These are phyloP conservation scores for Epizoanthus stellaris DNA, from an alignment of 92 coral and sea anemone genomes.

Conservation along the genomic window DNA sequence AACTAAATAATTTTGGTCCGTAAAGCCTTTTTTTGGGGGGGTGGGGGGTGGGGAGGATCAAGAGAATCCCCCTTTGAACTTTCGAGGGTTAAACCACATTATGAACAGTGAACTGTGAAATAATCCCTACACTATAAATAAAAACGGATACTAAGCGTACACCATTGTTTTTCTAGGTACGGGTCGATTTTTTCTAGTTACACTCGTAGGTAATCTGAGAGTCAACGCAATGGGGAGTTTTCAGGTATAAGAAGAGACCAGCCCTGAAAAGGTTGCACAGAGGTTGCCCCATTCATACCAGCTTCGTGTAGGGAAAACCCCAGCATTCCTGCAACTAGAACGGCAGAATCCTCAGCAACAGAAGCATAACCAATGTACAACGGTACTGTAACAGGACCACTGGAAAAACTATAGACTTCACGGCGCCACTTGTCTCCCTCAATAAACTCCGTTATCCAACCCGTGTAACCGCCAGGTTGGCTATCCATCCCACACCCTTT, in stretches of 20 bases:
- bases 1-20: too few species aligned
- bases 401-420: constrained; percentile 11
- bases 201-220: too few species aligned
- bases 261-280: constrained; percentile 62
- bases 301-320: constrained; percentile 49
- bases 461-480: constrained; percentile 24
- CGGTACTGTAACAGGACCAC: constrained; percentile 70
- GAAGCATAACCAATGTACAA: constrained; percentile 27
- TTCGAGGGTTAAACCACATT: too few species aligned
- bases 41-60: too few species aligned
- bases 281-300: background rate
- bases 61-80: too few species aligned
- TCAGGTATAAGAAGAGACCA: constrained; percentile 58
- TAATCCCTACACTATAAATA: too few species aligned
- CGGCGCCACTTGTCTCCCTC: constrained; percentile 37
- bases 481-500: too few species aligned
- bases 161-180: too few species aligned
- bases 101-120: too few species aligned
- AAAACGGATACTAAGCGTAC: too few species aligned
- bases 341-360: constrained; percentile 41
- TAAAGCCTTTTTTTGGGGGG: too few species aligned
- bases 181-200: too few species aligned
- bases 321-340: constrained; percentile 68
- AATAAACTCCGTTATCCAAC: constrained; percentile 61
- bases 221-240: constrained; percentile 54